phyloP scores from a whole-genome alignment of 2,113 vertebrate species.

The Anguilla rostrata region DNA sequence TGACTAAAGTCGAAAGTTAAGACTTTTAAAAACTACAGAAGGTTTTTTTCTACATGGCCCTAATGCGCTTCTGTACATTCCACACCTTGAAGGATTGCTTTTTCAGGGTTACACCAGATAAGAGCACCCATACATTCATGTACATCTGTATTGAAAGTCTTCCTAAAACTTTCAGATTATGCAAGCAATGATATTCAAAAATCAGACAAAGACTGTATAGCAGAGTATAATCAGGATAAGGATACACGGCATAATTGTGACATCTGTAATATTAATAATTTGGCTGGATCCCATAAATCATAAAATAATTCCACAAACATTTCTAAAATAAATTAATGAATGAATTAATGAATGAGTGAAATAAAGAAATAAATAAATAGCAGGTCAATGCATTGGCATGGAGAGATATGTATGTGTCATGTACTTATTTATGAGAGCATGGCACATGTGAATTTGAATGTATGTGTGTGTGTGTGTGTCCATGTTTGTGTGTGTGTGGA shows the following conservation, averaged over 20 bases:
- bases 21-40: no score
- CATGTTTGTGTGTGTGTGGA: constrained; percentile 2
- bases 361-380: neutral
- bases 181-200: no score
- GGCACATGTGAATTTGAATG: neutral
- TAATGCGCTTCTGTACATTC: neutral
- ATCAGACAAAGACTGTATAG: no score
- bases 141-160: neutral
- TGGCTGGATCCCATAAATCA: neutral
- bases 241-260: no score
- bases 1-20: no score
- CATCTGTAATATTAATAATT: no score
- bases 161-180: neutral
- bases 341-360: no score
- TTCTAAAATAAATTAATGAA: neutral
- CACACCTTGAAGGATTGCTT: neutral
- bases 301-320: neutral
- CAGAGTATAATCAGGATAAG: no score
- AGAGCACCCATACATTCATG: neutral
- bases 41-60: no score
- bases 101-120: neutral
- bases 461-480: constrained; percentile 15
- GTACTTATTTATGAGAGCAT: neutral
- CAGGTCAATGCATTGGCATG: neutral
- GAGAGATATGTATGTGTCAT: neutral